Base-by-base conservation (phyloP, 2,113 vertebrate genomes). In the Malurus elegans region DNA sequence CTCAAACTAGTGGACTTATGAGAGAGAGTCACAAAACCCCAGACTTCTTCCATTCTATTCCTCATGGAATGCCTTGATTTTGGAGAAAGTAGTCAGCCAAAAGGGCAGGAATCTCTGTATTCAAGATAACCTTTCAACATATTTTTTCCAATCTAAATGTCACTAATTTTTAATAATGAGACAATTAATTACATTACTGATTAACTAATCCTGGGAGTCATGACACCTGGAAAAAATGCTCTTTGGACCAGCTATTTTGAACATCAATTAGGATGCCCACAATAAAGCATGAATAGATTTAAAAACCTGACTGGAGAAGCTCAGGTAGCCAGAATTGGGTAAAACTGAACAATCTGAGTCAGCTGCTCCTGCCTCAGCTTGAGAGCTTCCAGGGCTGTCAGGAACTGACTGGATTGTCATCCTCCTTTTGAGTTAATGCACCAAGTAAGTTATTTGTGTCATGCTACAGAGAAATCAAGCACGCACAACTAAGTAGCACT, bases 391-490 rank as follows among this genome's bases (percentile, higher is more conserved):
- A 56, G 14, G 26, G 74, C 82, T 72, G 88, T 47, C 88, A 82
- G 20, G 67, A 61, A 12, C 51, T 75, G 66, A 31, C 86, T 86
- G 84, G 84, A 69, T 56, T 80, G 78, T 93, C 88, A 64, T 19
- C 45, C 12, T 42, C 42, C 53, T 88, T 92, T 60, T 18, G 82
- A 92, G 83, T 47, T 82, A 88, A 88, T 45, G 50, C 91, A 91
- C 75, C 54, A 82, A 88, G 71, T 58, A 47, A 88, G 86, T 67
- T 93, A 90, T 65, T 70, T 79, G 79, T 88, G 69, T 84, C 76
- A 58, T 24, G 50, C 69, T 93, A 88, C 64, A 91, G 79, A 93
- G 76, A 61, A 95, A 96, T 96, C 83, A 93, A 92, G 54, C n/a
- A 29, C 0, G 50, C 82, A 88, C 82, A 81, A 79, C 83, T 70